Base-by-base conservation (phyloP, 2,797 vertebrate genomes). In the Hafferia zeledoni region DNA sequence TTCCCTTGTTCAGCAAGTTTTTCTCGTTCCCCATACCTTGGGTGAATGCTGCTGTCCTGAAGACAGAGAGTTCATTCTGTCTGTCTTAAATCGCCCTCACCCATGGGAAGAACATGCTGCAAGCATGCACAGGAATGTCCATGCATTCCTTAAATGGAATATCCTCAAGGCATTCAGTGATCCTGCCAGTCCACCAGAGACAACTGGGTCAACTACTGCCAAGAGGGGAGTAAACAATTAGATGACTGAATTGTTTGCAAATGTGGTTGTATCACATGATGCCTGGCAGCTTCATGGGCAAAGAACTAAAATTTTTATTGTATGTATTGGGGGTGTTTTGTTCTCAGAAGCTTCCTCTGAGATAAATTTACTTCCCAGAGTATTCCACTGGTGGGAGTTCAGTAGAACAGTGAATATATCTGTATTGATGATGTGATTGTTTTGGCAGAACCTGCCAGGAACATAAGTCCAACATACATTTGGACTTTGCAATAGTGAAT, bases 1-100 rank as follows among this genome's bases (percentile, higher is more conserved):
- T 93, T 89, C 28, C 6, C 78, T 80, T 75, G 86, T 61, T 89
- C 60, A 70, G 55, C 87, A 49, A 71, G 71, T 91, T 93, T 94
- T 94, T 93, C 93, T 87, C 2, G 60, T 83, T 95, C 68, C 70
- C 49, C 8, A 1, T 43, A 65, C 60, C 23, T 67, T 3, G 0
- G 17, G 37, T 70, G 81, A 82, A 41, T 56, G 44, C 70, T 76
- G 37, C 55, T 82, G 2, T 65, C 41, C 80, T 84, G 77, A 75
- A 90, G 89, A 61, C 47, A 47, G 43, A 79, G 25, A 53, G 33
- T 71, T 83, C 13, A 4, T 68, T 90, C 89, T 82, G 35, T 46
- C 18, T 78, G 0, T 56, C 52, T 87, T 49, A 53, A 87, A 20
- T 72, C 2, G 0, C 33, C 9, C 30, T 71, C 23, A 9, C 25